A percentile compares a stretch with the other conserved stretches of the same genome.
Conservation (phyloP, 2,888 invertebrate genomes). For the Hirtodrosophila cameraria region DNA sequence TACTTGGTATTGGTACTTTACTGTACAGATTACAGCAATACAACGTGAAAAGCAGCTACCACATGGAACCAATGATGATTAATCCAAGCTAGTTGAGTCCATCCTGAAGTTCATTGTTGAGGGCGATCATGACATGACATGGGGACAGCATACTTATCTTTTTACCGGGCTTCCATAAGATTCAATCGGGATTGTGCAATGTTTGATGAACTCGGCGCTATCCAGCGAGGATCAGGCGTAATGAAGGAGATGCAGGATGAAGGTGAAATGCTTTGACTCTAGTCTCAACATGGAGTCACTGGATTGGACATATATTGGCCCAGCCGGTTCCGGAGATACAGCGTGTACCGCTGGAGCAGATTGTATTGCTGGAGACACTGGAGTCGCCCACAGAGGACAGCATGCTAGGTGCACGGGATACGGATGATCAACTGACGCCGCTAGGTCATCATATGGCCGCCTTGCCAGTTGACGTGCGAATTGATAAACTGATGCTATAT, state of each 20-base stretch:
- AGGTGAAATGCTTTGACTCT: conserved; percentile 89
- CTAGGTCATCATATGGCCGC: conserved; percentile 94
- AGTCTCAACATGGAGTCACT: conserved; percentile 94
- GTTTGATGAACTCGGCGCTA: conserved; percentile 91
- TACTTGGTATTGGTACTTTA: too few relatives aligned
- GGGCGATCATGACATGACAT: conserved; percentile 87
- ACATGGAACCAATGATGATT: conserved; percentile 91
- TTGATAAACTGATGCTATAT: conserved; percentile 95
- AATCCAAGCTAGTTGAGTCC: conserved; percentile 90
- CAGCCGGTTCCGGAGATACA: conserved; percentile 96
- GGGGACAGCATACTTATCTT: conserved; percentile 91
- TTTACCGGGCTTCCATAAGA: conserved; percentile 92
- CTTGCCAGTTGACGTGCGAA: conserved; percentile 94
- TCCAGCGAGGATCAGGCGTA: conserved; percentile 93
- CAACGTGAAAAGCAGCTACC: conserved; percentile 90
- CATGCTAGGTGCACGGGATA: conserved; percentile 91
- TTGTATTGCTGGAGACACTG: conserved; percentile 88
- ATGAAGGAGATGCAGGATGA: conserved; percentile 96
- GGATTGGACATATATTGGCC: conserved; percentile 88
- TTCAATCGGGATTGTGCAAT: conserved; percentile 88
- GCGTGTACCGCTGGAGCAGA: conserved; percentile 93
- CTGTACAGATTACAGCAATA: conserved; percentile 86
- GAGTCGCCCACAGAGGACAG: conserved; percentile 90
- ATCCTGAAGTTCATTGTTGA: conserved; percentile 89
- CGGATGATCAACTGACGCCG: conserved; percentile 90